Evolutionary conservation across 2,888 invertebrate genomes (phyloP).

Genomic region (Nomada hirtipes): DNA sequence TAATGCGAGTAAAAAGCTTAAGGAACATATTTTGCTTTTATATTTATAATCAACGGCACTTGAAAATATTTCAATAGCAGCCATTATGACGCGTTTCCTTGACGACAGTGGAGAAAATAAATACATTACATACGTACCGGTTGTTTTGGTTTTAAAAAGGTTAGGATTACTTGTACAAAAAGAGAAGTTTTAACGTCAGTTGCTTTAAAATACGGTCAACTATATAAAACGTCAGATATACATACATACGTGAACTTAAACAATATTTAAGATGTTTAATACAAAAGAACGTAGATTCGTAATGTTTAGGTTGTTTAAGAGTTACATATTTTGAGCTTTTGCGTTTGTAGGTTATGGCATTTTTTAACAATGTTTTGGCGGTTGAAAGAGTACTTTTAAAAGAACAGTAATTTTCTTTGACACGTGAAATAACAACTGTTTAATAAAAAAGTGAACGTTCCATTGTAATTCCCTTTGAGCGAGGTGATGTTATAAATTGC

Average conservation of each 20-base stretch:
- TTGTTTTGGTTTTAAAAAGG: neutral
- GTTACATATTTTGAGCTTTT: neutral
- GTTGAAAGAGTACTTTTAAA: neutral
- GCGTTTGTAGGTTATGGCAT: neutral
- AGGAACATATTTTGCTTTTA: slow-evolving; percentile 73
- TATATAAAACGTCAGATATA: too few relatives aligned
- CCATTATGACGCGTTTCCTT: slow-evolving; percentile 62
- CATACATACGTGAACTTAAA: neutral
- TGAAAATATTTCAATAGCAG: slow-evolving; percentile 75
- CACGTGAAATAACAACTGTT: too few relatives aligned
- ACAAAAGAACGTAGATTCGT: neutral
- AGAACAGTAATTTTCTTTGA: too few relatives aligned
- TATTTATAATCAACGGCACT: slow-evolving; percentile 73
- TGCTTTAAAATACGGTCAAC: too few relatives aligned
- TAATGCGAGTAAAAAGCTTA: slow-evolving; percentile 69
- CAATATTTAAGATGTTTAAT: neutral
- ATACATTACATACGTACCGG: too few relatives aligned
- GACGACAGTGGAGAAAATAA: neutral
- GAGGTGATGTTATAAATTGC: too few relatives aligned
- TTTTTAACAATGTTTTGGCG: neutral
- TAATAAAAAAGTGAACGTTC: too few relatives aligned
- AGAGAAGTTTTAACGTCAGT: too few relatives aligned
- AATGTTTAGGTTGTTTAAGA: neutral
- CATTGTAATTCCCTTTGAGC: too few relatives aligned
- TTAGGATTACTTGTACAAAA: too few relatives aligned